Conservation (phyloP, 2,797 vertebrate species). For the Xenopus petersii region DNA sequence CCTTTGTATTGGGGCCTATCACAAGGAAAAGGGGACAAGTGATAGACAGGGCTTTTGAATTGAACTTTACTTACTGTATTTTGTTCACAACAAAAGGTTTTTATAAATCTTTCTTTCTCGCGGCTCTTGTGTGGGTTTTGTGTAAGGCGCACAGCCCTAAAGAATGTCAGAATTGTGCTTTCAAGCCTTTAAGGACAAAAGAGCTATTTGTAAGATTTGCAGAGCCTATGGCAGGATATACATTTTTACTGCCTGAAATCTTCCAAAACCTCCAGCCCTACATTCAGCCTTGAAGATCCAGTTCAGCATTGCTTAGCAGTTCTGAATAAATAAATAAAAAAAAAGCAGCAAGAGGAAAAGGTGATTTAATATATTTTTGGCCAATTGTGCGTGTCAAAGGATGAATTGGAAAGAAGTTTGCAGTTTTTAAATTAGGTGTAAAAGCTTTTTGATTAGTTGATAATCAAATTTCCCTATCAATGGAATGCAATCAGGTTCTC, state of each 20-base stretch:
- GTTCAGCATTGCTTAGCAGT: background rate
- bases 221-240: background rate
- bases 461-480: slow-evolving; percentile 43
- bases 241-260: background rate
- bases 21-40: too few species aligned
- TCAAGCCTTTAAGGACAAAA: too few species aligned
- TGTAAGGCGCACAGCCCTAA: too few species aligned
- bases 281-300: background rate
- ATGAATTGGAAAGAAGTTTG: slow-evolving; percentile 31
- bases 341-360: background rate
- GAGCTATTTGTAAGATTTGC: background rate
- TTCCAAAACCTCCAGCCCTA: background rate
- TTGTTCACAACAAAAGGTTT: too few species aligned
- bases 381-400: slow-evolving; percentile 11
- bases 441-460: slow-evolving; percentile 49
- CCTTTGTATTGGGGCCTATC: too few species aligned
- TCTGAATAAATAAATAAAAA: background rate
- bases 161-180: too few species aligned
- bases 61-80: too few species aligned
- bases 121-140: too few species aligned
- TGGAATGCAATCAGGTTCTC: slow-evolving; percentile 36
- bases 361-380: slow-evolving; percentile 4
- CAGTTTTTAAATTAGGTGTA: slow-evolving; percentile 44
- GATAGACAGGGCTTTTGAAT: too few species aligned
- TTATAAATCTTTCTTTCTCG: too few species aligned